These are phyloP conservation scores for Lycaon pictus DNA, from an alignment of 2,113 vertebrate genomes.

Conservation along the genomic window DNA sequence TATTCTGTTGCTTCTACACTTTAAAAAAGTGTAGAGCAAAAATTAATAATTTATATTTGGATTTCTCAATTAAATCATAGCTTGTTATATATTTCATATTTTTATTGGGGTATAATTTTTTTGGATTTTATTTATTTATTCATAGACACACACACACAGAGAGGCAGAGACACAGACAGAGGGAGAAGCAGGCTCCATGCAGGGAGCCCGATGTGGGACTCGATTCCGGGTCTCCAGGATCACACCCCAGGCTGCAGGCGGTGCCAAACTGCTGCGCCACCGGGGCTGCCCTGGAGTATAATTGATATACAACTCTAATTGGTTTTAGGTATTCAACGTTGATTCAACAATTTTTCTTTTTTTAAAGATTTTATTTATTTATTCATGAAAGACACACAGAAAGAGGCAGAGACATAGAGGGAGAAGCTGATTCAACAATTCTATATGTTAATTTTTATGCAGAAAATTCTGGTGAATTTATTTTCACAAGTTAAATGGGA, in stretches of 20 bases:
- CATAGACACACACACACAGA: too few relatives aligned
- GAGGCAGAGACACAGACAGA: too few relatives aligned
- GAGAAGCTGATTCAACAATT: neutral
- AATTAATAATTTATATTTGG: neutral
- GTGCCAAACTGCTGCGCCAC: too few relatives aligned
- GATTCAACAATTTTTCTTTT: too few relatives aligned
- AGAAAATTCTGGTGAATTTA: neutral
- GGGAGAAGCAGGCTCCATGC: too few relatives aligned
- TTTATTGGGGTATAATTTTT: neutral
- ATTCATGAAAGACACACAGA: too few relatives aligned
- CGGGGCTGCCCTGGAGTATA: neutral
- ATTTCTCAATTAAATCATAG: neutral
- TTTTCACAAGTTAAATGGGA: conserved; percentile 21
- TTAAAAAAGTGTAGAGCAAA: neutral
- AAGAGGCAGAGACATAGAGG: too few relatives aligned
- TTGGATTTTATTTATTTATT: too few relatives aligned
- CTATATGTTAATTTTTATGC: conserved; percentile 6
- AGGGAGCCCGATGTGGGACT: too few relatives aligned
- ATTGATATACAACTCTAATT: neutral
- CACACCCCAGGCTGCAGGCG: too few relatives aligned
- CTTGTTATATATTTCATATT: neutral
- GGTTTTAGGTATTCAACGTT: neutral
- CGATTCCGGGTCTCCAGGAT: too few relatives aligned
- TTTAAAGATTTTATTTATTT: too few relatives aligned
- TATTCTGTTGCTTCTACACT: neutral